These are phyloP conservation scores for Sinohyriopsis cumingii DNA, from an alignment of 2,888 invertebrate species.

Conservation along the genomic window DNA sequence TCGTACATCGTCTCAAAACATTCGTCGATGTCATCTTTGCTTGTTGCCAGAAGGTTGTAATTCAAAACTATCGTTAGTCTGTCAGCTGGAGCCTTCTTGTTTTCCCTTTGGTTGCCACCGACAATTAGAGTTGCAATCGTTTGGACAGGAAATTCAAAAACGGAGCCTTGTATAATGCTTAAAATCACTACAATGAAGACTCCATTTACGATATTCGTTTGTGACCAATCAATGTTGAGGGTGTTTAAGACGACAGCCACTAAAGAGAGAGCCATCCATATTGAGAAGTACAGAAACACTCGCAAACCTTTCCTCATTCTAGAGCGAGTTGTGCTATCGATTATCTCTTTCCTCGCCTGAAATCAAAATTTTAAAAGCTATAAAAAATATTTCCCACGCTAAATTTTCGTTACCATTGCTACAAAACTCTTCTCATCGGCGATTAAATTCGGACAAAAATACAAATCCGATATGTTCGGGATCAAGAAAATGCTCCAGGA, in stretches of 20 bases:
- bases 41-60: constrained; percentile 55
- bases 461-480: too few species aligned
- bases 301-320: constrained; percentile 48
- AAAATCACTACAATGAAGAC: constrained; percentile 53
- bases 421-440: too few species aligned
- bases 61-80: constrained; percentile 52
- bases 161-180: constrained; percentile 57
- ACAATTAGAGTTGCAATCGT: constrained; percentile 55
- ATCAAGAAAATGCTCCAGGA: too few species aligned
- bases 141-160: constrained; percentile 57
- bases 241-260: constrained; percentile 51
- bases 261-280: constrained; percentile 53
- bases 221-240: constrained; percentile 58
- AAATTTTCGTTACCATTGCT: too few species aligned
- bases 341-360: too few species aligned
- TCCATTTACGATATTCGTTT: constrained; percentile 51
- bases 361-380: too few species aligned
- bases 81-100: constrained; percentile 36
- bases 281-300: constrained; percentile 52
- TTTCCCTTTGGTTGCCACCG: constrained; percentile 46
- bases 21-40: constrained; percentile 60
- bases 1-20: constrained; percentile 61
- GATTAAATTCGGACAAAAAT: too few species aligned
- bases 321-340: too few species aligned
- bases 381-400: too few species aligned